Base-by-base conservation (phyloP, 2,888 invertebrate species). In the Perithous albicinctus region DNA sequence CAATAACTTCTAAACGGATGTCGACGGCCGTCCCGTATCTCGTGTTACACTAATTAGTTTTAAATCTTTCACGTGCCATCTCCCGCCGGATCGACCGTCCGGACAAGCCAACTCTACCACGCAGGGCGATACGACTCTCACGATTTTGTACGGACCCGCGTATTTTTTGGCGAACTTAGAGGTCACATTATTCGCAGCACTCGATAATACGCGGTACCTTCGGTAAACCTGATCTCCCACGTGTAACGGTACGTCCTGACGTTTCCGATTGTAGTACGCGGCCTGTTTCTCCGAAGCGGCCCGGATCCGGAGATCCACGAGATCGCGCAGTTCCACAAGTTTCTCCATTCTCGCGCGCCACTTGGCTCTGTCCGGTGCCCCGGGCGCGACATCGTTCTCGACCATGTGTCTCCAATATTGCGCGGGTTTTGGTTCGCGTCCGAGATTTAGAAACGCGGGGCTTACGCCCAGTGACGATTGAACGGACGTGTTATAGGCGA, bases 381-480 rank as follows among this genome's bases (percentile, higher is more conserved):
- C n/a, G 5, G n/a, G n/a, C 10, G 41, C 23, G 6, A 70, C 29
- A 1, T 59, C 29, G 1, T 18, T 10, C 0, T 70, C 38, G 20
- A 12, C 0, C 10, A 70, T 63, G 18, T 29, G 61, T 10, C 0
- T 7, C 48, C 0, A 72, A 23, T n/a, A 7, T 8, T 12, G 35
- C 0, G 84, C 70, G 51, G 72, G 66, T 10, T 32, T 18, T 2
- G 86, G 63, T 15, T 86, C 78, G 7, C 43, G 35, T 35, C 35
- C 35, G n/a, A 41, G n/a, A 41, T 88, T 89, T 2, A 90, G 67
- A 20, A 87, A 88, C 0, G 88, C 85, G 1, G 88, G 88, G 1
- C 86, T 76, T 51, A 84, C 87, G 0, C 86, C 85, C 8, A 88
- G 90, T 1, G 86, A 85, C 10, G 87, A 86, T 8, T 89, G 88